phyloP scores from a whole-genome alignment of 2,113 vertebrate species.

The Pithys albifrons region DNA sequence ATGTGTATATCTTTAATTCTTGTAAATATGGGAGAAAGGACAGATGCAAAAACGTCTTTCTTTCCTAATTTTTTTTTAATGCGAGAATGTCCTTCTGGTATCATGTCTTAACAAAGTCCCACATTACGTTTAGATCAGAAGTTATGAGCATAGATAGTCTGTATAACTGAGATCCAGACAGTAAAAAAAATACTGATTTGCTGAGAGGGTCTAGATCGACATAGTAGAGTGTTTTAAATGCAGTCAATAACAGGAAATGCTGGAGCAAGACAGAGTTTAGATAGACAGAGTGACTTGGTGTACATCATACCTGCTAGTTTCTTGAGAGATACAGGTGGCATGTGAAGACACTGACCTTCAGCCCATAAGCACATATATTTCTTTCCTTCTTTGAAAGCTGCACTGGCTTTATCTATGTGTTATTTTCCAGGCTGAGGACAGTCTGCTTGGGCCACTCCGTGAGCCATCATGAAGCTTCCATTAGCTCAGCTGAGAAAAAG shows the following conservation, averaged over 20 bases:
- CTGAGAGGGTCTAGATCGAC: background rate
- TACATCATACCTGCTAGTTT: background rate
- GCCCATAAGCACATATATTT: background rate
- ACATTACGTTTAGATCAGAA: background rate
- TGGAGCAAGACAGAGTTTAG: background rate
- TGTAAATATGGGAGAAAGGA: background rate
- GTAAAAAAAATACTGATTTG: background rate
- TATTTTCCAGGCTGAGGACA: background rate
- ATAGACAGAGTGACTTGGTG: background rate
- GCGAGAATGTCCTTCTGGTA: background rate
- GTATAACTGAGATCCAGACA: background rate
- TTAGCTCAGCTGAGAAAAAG: conserved; percentile 25
- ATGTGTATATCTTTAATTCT: background rate
- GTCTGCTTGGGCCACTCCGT: background rate
- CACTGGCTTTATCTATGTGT: background rate
- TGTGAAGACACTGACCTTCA: background rate
- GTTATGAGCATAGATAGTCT: rapidly evolving
- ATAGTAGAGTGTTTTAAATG: background rate
- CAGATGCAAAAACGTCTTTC: background rate
- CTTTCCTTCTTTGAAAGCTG: background rate
- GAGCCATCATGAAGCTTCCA: conserved; percentile 28
- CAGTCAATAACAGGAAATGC: background rate
- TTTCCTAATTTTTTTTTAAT: background rate
- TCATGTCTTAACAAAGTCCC: background rate
- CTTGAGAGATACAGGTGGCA: background rate